phyloP scores from a whole-genome alignment of 1,140 invertebrate species.

The Caenorhabditis brenneri region DNA sequence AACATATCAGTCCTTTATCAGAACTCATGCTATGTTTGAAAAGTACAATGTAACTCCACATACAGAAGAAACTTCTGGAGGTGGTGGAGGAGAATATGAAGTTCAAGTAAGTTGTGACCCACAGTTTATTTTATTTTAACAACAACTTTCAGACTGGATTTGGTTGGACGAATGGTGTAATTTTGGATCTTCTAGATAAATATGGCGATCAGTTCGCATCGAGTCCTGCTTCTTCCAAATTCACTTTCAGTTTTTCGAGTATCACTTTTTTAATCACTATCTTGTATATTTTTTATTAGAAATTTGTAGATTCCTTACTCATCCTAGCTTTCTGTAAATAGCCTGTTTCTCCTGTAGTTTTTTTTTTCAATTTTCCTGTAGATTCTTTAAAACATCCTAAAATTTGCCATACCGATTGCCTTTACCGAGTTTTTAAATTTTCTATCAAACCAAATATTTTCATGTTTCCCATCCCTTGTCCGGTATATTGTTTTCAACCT shows the following conservation, averaged over 20 bases:
- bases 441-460: too few relatives aligned
- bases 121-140: neutral
- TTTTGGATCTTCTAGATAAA: constrained; percentile 66
- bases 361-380: too few relatives aligned
- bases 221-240: neutral
- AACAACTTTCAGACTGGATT: constrained; percentile 85
- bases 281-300: constrained; percentile 12
- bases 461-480: neutral
- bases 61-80: constrained; percentile 60
- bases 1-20: constrained; percentile 82
- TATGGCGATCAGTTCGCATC: constrained; percentile 60
- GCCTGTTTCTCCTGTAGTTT: too few relatives aligned
- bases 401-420: neutral
- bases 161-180: constrained; percentile 81
- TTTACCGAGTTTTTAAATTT: neutral
- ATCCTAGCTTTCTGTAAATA: neutral
- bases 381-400: neutral
- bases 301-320: neutral
- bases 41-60: constrained; percentile 77
- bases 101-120: constrained; percentile 56
- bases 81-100: constrained; percentile 69
- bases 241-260: neutral
- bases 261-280: neutral
- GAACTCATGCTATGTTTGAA: constrained; percentile 82
- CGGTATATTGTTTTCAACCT: neutral